Evolutionary conservation across 2,888 invertebrate genomes (phyloP), one percentile per base, ranked within the genome.

Genomic region (Ennomos erosarius): DNA sequence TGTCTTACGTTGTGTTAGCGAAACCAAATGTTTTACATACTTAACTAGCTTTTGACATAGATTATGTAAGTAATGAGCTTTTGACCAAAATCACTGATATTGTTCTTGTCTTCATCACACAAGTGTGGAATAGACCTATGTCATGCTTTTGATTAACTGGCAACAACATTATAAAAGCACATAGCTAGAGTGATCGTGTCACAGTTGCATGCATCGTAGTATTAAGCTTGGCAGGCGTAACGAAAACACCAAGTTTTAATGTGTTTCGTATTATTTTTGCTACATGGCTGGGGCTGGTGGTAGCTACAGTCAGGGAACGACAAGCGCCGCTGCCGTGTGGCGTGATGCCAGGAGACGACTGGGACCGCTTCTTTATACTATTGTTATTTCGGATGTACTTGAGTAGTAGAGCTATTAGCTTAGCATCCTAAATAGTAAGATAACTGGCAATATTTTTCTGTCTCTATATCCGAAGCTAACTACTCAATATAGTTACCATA

Each of bases 291-390:
- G n/a, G n/a, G n/a, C n/a, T n/a, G n/a, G n/a, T n/a, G n/a, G 58
- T 59, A 53, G 55, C 47, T 43, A 37, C 56, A 16, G 11, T 13
- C 42, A 35, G 47, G 39, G 38, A 35, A 43, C 48, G 49, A 66
- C 64, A 68, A 67, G 76, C 77, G 75, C 77, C 73, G 64, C 38
- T 26, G 26, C 26, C 6, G 4, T 26, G 55, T 79, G 79, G 79
- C 79, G 49, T 37, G 1, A 60, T 70, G 79, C 79, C 79, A 79
- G 70, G 56, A 43, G n/a, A 13, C 9, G 52, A 26, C 57, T 67
- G 40, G 64, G 59, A 10, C 65, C 61, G 56, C 44, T 59, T 10
- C 59, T 64, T 59, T 62, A 56, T 61, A 38, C 8, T 55, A 42
- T 55, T 58, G 46, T 62, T 59, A 46, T 60, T 49, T 54, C 49